Conservation (phyloP, 64 coral and sea anemone species). For the Catalaphyllia jardinei region DNA sequence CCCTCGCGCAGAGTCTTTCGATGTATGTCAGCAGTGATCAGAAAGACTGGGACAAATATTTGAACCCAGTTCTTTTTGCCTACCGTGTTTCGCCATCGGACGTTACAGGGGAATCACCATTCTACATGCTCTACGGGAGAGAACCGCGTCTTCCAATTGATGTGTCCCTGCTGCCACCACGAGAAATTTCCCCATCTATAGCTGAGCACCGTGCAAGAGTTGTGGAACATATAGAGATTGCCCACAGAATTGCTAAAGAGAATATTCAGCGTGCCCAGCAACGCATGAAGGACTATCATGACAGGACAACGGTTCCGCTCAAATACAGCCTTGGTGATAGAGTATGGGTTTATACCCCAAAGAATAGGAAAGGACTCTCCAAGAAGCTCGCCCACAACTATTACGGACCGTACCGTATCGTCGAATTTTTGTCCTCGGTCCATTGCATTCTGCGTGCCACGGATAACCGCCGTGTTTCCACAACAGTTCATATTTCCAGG, state of each 20-base stretch:
- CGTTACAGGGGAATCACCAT: conserved; percentile 37
- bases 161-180: conserved; percentile 22
- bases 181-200: conserved; percentile 45
- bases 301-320: background rate
- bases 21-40: conserved; percentile 51
- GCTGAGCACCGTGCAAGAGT: conserved; percentile 48
- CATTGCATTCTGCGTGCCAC: background rate
- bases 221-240: conserved; percentile 33
- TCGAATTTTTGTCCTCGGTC: conserved; percentile 29
- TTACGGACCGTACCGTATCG: conserved; percentile 25
- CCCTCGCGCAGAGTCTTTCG: background rate
- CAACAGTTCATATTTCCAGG: background rate
- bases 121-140: conserved; percentile 42
- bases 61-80: conserved; percentile 45
- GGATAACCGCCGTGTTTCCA: conserved; percentile 3
- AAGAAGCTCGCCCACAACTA: background rate
- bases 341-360: conserved; percentile 52
- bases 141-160: conserved; percentile 28
- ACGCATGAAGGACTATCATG: conserved; percentile 51
- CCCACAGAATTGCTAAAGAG: conserved; percentile 48
- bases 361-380: background rate
- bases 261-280: conserved; percentile 61
- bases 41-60: conserved; percentile 49
- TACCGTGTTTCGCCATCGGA: conserved; percentile 44
- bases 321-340: conserved; percentile 15